Percentiles rank a stretch among this genome's conserved stretches.
Conservation (phyloP, 2,888 invertebrate genomes). For the Melieria crassipennis region DNA sequence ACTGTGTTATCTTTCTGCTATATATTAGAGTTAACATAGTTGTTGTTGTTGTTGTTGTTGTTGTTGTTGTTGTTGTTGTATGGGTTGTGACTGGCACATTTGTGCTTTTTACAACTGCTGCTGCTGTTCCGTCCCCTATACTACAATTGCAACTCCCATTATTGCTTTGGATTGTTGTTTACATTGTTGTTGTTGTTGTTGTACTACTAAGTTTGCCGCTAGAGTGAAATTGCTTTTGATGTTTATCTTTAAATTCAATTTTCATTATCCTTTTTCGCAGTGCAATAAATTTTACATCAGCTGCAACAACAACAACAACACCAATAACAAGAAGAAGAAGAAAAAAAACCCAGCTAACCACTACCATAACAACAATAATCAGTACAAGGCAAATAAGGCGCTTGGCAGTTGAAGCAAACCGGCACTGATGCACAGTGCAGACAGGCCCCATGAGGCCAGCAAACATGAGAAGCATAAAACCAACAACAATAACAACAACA, state of each 20-base stretch:
- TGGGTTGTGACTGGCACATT: background rate
- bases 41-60: background rate
- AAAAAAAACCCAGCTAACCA: background rate
- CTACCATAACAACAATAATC: background rate
- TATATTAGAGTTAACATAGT: background rate
- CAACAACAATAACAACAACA: background rate
- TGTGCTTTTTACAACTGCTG: background rate
- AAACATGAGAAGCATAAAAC: background rate
- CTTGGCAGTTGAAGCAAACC: no score
- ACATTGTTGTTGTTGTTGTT: background rate
- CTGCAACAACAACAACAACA: background rate
- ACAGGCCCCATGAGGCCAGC: no score
- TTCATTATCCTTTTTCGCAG: slow-evolving; percentile 19
- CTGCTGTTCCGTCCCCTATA: background rate
- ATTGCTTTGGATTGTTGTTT: background rate
- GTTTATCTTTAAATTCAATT: slow-evolving; percentile 33
- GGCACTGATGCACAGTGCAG: no score
- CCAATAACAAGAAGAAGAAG: background rate
- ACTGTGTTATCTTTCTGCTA: no score
- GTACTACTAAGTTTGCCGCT: background rate
- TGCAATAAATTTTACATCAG: slow-evolving; percentile 15
- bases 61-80: background rate
- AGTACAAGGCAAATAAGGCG: no score
- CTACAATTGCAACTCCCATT: background rate
- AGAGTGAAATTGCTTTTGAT: slow-evolving; percentile 12